Evolutionary conservation across 2,888 invertebrate species (phyloP).

Genomic region (Lasioglossum figueresi): DNA sequence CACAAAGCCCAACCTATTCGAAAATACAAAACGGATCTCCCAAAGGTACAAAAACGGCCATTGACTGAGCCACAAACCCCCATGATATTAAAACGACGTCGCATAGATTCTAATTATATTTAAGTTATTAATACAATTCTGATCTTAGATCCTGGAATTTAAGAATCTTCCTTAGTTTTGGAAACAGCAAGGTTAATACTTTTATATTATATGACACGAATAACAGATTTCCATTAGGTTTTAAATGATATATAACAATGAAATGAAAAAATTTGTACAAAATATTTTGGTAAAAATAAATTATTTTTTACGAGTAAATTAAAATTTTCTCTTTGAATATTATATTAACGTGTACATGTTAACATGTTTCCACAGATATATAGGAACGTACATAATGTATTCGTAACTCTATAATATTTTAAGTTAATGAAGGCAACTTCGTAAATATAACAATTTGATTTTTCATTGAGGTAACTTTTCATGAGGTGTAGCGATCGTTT

Average conservation of each 20-base stretch:
- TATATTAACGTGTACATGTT: background rate
- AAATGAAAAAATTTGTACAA: constrained; percentile 7
- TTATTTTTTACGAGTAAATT: background rate
- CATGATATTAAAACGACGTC: constrained; percentile 59
- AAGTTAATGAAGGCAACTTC: background rate
- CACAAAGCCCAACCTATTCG: constrained; percentile 71
- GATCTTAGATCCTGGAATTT: background rate
- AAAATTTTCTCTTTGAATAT: constrained; percentile 12
- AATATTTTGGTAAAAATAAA: background rate
- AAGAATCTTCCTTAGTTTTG: background rate
- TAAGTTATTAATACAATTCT: too few species aligned
- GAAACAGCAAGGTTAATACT: too few species aligned
- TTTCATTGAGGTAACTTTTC: background rate
- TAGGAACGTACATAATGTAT: background rate
- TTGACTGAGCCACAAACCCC: constrained; percentile 63
- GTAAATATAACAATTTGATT: background rate
- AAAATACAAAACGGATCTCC: constrained; percentile 56
- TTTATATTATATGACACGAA: background rate
- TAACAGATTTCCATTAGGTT: background rate
- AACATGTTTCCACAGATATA: background rate
- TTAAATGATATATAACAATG: background rate
- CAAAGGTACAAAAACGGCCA: constrained; percentile 64
- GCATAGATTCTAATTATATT: too few species aligned
- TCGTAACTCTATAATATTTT: background rate
- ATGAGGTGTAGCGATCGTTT: background rate